Evolutionary conservation across 37 sponge, comb jelly and placozoan species (phyloP).

Genomic region (Halichondria panicea): DNA sequence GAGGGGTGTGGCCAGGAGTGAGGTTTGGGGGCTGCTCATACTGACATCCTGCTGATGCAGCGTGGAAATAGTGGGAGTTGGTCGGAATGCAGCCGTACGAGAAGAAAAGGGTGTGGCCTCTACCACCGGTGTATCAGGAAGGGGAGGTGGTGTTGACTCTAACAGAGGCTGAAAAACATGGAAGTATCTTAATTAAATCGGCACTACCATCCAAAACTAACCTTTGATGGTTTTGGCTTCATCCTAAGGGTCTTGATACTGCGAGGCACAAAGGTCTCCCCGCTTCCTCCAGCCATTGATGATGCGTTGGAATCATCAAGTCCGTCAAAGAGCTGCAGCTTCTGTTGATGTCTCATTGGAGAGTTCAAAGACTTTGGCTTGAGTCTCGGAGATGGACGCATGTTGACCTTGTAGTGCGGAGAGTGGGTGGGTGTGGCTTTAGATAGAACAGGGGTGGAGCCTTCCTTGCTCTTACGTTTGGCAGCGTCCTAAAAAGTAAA

Average conservation of each 20-base stretch:
- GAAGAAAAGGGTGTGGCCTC: background rate
- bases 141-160: too few relatives aligned
- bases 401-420: constrained; percentile 77
- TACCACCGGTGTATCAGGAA: background rate
- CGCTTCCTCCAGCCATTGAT: background rate
- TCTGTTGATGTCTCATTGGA: constrained; percentile 41
- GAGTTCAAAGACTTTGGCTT: constrained; percentile 51
- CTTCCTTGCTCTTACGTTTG: constrained; percentile 14
- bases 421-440: constrained; percentile 29
- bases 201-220: constrained; percentile 15
- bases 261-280: constrained; percentile 69
- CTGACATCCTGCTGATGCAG: too few relatives aligned
- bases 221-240: constrained; percentile 40
- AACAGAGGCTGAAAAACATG: background rate
- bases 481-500: constrained; percentile 44
- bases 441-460: constrained; percentile 26
- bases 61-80: too few relatives aligned
- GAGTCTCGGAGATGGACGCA: constrained; percentile 47
- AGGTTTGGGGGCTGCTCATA: too few relatives aligned
- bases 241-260: constrained; percentile 77
- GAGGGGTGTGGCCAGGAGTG: too few relatives aligned
- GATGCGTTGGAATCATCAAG: constrained; percentile 47
- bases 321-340: constrained; percentile 66
- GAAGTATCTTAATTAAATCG: background rate
- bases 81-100: too few relatives aligned